Evolutionary conservation across 2,113 vertebrate genomes (phyloP).

Genomic region (Dicrurus megarhynchus): DNA sequence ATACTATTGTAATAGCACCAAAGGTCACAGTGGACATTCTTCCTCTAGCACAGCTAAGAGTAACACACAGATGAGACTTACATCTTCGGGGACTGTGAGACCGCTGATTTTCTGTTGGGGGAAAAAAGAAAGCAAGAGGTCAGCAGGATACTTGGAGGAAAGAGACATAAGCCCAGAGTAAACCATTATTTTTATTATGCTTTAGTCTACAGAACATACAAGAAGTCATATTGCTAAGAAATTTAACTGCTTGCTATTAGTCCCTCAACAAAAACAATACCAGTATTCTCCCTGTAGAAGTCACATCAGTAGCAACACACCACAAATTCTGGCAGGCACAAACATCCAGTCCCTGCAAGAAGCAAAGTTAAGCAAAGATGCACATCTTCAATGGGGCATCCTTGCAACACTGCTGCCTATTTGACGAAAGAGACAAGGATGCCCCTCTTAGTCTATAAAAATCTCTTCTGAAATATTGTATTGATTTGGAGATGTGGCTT

Average conservation of each 20-base stretch:
- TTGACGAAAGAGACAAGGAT: not conserved
- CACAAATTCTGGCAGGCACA: not conserved
- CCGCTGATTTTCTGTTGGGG: slow-evolving; percentile 58
- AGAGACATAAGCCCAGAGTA: not conserved
- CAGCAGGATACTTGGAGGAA: not conserved
- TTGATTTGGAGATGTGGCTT: not conserved
- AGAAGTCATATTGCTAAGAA: not conserved
- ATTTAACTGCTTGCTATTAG: not conserved
- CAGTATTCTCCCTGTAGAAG: not conserved
- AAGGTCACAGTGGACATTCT: slow-evolving; percentile 9
- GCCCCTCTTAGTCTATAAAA: not conserved
- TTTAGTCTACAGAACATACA: not conserved
- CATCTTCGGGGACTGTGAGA: slow-evolving; percentile 70
- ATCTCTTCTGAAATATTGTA: not conserved
- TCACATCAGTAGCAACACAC: not conserved
- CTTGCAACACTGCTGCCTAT: not conserved
- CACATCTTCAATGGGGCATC: not conserved
- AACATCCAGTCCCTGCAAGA: not conserved
- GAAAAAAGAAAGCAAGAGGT: not conserved
- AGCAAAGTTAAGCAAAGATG: not conserved
- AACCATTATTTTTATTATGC: not conserved
- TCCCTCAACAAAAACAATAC: not conserved
- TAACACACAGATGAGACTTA: slow-evolving; percentile 47
- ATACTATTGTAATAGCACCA: not conserved
- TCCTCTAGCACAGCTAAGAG: slow-evolving; percentile 37